These are phyloP conservation scores for Brassicogethes aeneus DNA, from an alignment of 2,888 invertebrate genomes.

Conservation along the genomic window DNA sequence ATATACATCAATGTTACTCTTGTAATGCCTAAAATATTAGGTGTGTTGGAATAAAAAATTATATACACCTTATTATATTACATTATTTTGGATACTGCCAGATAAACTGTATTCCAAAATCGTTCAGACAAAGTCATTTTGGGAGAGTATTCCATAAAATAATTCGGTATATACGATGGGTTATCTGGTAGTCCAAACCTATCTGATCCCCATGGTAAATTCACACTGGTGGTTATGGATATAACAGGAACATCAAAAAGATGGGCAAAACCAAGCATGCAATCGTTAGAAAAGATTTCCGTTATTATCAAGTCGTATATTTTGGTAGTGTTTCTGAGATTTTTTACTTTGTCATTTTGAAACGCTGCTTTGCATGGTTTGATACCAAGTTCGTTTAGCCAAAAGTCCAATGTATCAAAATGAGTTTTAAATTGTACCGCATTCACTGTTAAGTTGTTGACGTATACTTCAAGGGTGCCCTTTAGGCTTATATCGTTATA, in stretches of 20 bases:
- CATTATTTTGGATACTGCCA: neutral
- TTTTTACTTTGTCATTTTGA: conserved; percentile 18
- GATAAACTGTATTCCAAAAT: conserved; percentile 38
- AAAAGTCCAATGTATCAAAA: conserved; percentile 1
- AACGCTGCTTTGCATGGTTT: conserved; percentile 25
- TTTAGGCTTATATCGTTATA: conserved; percentile 21
- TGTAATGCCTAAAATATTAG: too few species aligned
- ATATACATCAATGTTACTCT: too few species aligned
- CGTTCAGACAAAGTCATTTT: conserved; percentile 47
- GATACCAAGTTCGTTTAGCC: conserved; percentile 13
- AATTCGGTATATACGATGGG: conserved; percentile 50
- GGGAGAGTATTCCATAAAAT: conserved; percentile 45
- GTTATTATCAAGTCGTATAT: conserved; percentile 41
- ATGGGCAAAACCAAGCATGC: conserved; percentile 50
- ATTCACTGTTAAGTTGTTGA: conserved; percentile 20
- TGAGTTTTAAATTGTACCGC: conserved; percentile 1
- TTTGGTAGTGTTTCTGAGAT: conserved; percentile 16
- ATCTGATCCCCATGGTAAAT: conserved; percentile 50
- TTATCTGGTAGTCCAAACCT: conserved; percentile 49
- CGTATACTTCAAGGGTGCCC: conserved; percentile 17
- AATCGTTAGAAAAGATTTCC: conserved; percentile 54
- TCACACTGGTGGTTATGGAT: conserved; percentile 45
- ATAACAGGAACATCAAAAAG: conserved; percentile 48
- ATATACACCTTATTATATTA: too few species aligned
- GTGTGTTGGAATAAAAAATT: too few species aligned